These are phyloP conservation scores for Antheraea pernyi DNA, from an alignment of 1,140 invertebrate genomes.

Conservation along the genomic window DNA sequence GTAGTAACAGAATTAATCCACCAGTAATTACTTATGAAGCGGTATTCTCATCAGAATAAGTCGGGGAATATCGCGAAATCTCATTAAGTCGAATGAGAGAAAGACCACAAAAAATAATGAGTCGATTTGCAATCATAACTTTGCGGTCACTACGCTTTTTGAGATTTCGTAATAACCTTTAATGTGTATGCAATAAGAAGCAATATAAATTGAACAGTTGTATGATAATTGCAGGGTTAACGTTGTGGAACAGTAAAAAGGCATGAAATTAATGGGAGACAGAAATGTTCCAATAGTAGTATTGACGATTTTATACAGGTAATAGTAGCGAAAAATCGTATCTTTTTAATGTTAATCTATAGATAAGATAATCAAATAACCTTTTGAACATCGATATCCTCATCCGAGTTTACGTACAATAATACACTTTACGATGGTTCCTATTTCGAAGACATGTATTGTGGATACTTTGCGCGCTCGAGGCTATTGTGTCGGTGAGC, in stretches of 20 bases:
- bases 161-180: background rate
- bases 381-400: too few species aligned
- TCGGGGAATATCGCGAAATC: constrained; percentile 43
- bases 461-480: too few species aligned
- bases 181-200: background rate
- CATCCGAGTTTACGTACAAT: too few species aligned
- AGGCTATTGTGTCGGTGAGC: too few species aligned
- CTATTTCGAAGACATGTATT: too few species aligned
- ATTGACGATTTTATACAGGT: too few species aligned
- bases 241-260: background rate
- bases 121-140: constrained; percentile 18
- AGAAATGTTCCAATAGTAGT: background rate
- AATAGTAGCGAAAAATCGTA: too few species aligned
- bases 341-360: too few species aligned
- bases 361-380: too few species aligned
- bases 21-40: constrained; percentile 41
- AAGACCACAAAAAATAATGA: constrained; percentile 52
- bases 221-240: background rate
- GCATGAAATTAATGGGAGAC: background rate
- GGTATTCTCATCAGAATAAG: constrained; percentile 36
- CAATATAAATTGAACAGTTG: background rate
- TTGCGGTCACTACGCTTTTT: background rate
- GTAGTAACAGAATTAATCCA: constrained; percentile 14
- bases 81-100: constrained; percentile 48
- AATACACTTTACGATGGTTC: too few species aligned